Percentiles rank a stretch among this genome's conserved stretches.
phyloP scores from a whole-genome alignment of 2,797 vertebrate genomes.

The Balearica regulorum region DNA sequence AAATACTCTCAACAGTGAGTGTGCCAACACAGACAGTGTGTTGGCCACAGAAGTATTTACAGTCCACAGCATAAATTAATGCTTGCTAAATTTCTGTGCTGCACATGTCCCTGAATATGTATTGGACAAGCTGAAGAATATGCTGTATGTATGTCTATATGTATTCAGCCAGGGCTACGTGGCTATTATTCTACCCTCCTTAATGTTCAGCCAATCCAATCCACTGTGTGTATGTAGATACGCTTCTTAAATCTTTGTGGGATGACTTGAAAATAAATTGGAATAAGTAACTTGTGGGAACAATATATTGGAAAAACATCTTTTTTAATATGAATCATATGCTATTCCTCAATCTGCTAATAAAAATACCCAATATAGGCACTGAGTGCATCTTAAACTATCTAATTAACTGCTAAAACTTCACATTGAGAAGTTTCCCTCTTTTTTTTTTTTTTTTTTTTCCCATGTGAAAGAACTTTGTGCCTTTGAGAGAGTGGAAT shows the following conservation, averaged over 20 bases:
- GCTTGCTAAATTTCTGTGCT: background rate
- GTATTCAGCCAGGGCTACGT: background rate
- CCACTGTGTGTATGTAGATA: background rate
- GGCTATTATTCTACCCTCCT: background rate
- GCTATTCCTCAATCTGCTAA: slow-evolving; percentile 14
- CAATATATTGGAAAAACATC: slow-evolving; percentile 1
- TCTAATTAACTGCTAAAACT: slow-evolving; percentile 41
- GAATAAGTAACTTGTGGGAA: background rate
- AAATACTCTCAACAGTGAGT: background rate
- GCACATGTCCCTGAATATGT: background rate
- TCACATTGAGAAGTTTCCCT: background rate
- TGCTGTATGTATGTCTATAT: background rate
- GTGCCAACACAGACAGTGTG: background rate
- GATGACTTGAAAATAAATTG: background rate
- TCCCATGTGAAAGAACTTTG: slow-evolving; percentile 35
- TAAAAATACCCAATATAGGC: slow-evolving; percentile 25
- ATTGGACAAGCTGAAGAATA: background rate
- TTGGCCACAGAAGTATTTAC: slow-evolving; percentile 13
- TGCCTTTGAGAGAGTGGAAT: slow-evolving; percentile 40
- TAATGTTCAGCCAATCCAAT: background rate
- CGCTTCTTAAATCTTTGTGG: background rate
- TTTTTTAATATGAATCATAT: background rate
- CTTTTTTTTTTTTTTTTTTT: background rate
- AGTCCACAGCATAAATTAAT: background rate
- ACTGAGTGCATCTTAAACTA: background rate